Evolutionary conservation across 2,797 vertebrate genomes (phyloP).

Genomic region (Schizopygopsis pylzovi): DNA sequence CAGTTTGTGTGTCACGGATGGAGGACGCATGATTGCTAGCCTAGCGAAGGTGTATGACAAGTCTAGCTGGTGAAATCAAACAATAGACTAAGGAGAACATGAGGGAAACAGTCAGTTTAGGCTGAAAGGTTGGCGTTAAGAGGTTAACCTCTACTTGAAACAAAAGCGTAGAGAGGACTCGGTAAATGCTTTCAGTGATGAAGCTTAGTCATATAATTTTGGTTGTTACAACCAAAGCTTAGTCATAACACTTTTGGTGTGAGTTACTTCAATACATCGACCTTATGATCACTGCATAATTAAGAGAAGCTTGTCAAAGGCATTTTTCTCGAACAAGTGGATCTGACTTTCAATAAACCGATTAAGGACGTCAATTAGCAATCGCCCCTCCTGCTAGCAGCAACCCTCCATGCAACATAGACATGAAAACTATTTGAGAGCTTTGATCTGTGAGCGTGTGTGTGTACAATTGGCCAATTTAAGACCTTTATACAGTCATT

Average conservation of each 20-base stretch:
- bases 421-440: constrained; percentile 39
- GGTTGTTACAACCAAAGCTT: not conserved
- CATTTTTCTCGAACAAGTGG: constrained; percentile 20
- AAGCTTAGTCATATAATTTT: not conserved
- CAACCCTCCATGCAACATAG: constrained; percentile 48
- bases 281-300: constrained; percentile 5
- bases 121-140: not conserved
- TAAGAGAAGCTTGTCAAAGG: constrained; percentile 34
- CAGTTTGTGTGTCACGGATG: constrained; percentile 18
- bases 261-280: constrained; percentile 8
- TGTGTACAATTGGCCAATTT: constrained; percentile 35
- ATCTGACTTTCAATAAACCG: constrained; percentile 45
- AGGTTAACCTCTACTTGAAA: constrained; percentile 5
- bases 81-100: not conserved
- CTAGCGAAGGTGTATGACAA: not conserved
- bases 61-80: constrained; percentile 13
- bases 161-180: not conserved
- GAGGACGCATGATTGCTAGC: constrained; percentile 20
- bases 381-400: constrained; percentile 9
- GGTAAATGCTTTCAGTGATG: not conserved
- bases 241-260: too few relatives aligned
- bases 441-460: constrained; percentile 30
- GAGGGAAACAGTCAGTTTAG: not conserved
- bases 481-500: constrained; percentile 28
- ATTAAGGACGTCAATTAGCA: constrained; percentile 50